Percentiles rank a stretch among this genome's conserved stretches.
Evolutionary conservation across 2,113 vertebrate species (phyloP).

Genomic region (Himantopus leucocephalus): DNA sequence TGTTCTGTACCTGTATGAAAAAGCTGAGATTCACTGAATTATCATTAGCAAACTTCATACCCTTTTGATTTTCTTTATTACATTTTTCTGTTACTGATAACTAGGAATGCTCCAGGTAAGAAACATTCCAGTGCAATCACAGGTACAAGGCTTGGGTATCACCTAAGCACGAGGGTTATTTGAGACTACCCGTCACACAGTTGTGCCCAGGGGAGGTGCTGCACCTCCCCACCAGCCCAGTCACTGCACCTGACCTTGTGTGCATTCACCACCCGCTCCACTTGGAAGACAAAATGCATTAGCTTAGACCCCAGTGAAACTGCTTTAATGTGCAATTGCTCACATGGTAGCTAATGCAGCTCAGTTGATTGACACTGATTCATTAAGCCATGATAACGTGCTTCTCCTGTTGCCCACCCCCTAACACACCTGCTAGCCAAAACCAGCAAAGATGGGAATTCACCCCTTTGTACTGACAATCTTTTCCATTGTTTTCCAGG

Average conservation of each 20-base stretch:
- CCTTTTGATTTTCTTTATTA: background rate
- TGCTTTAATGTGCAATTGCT: background rate
- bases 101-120: background rate
- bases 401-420: background rate
- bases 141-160: background rate
- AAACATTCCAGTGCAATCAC: background rate
- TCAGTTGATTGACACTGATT: background rate
- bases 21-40: background rate
- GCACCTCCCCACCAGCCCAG: background rate
- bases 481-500: background rate
- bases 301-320: background rate
- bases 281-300: background rate
- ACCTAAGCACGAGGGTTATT: rapidly evolving
- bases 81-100: background rate
- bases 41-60: background rate
- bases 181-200: background rate
- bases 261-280: background rate
- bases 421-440: background rate
- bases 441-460: background rate
- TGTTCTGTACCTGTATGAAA: background rate
- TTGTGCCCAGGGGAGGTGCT: background rate
- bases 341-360: background rate
- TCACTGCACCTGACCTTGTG: rapidly evolving
- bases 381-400: background rate
- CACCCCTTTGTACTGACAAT: background rate